Evolutionary conservation across 2,888 invertebrate genomes (phyloP), one percentile per base, ranked within the genome.

Genomic region (Drosophila birchii): DNA sequence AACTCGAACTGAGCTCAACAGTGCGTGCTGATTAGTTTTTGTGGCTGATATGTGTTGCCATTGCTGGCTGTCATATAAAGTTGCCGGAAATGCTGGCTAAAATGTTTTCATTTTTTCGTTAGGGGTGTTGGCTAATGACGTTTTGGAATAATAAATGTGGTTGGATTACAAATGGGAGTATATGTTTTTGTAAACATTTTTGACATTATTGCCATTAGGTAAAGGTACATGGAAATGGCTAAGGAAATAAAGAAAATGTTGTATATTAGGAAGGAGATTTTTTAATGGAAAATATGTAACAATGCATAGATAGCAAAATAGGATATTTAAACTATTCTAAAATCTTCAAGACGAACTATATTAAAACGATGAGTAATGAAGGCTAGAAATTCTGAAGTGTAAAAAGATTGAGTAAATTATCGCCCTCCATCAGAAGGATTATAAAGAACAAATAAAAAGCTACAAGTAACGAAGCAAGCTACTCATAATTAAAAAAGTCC

Each of bases 11-110:
- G 34, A 75, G 54, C 73, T 72, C 61, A 61, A 68, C 56, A 73
- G 51, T 49, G 67, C 67, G 59, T 75, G 69, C 76, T 75, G 77
- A 75, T 75, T 75, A 76, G 76, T 75, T 75, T 76, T 56, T 67
- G 75, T 47, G 74, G 64, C 51, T 64, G 53, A 39, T 73, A 18
- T 53, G 51, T 62, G 36, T 49, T 39, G 45, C 53, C 45, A 18
- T 43, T 53, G 29, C 53, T 54, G 36, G 36, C 59, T 34, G 53
- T 26, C 51, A 29, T 44, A 44, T 32, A 23, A 58, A 53, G 53
- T 58, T 60, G 54, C 29, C 14, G 6, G 39, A 43, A 55, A 36
- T 41, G 53, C 63, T 16, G 18, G 26, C 18, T 20, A 20, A 62
- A 55, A 39, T 39, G 32, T 9, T 39, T 55, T 55, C 20, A 18